Conservation (phyloP, 2,113 vertebrate genomes). For the Oncorhynchus kisutch region DNA sequence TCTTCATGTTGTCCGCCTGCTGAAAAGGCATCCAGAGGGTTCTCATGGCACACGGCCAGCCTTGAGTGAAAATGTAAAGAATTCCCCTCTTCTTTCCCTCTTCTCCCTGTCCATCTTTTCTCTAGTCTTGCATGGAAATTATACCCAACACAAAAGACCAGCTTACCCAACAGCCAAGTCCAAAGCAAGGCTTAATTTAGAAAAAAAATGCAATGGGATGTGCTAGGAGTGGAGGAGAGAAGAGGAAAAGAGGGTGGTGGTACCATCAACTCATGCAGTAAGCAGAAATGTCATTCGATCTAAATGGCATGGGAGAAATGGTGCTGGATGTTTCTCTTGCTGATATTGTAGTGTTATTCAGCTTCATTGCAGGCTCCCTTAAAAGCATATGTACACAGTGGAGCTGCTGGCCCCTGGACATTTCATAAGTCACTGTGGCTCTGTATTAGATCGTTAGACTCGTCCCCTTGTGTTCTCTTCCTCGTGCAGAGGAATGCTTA, state of each 20-base stretch:
- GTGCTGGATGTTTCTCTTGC: conserved; percentile 33
- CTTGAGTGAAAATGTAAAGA: conserved; percentile 27
- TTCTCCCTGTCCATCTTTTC: neutral
- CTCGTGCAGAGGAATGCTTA: neutral
- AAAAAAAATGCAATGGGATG: conserved; percentile 1
- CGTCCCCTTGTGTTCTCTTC: neutral
- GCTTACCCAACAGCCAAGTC: conserved; percentile 1
- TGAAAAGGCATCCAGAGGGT: conserved; percentile 17
- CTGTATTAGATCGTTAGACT: neutral
- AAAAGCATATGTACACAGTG: no score
- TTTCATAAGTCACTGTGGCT: neutral
- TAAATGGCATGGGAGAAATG: conserved; percentile 23
- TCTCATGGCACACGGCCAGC: conserved; percentile 32
- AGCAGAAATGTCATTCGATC: conserved; percentile 35
- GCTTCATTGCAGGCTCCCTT: no score
- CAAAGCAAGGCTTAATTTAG: conserved; percentile 27
- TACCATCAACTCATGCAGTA: conserved; percentile 43
- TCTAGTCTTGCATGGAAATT: conserved; percentile 2
- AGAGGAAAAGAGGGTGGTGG: neutral
- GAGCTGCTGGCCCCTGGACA: neutral
- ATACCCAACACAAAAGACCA: conserved; percentile 9
- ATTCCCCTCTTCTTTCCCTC: conserved; percentile 12
- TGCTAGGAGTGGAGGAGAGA: neutral
- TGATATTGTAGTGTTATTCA: conserved; percentile 8
- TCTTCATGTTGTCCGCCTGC: neutral